Percentiles rank a stretch among this genome's conserved stretches.
Evolutionary conservation across 2,797 vertebrate species (phyloP).

Genomic region (Acrossocheilus fasciatus): DNA sequence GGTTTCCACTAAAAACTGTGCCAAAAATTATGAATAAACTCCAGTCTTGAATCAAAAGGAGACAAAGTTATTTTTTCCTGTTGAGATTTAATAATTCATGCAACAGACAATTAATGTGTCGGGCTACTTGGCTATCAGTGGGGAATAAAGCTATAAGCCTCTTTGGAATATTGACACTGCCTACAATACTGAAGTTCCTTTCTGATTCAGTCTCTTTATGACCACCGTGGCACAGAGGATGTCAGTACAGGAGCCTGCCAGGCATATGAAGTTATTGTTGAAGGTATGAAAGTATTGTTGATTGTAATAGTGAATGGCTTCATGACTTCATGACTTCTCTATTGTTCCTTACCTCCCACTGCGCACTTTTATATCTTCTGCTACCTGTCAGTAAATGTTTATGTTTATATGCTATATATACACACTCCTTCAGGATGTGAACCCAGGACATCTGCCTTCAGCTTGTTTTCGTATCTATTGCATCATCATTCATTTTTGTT

Average conservation of each 20-base stretch:
- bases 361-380: background rate
- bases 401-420: background rate
- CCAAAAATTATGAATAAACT: background rate
- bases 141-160: background rate
- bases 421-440: background rate
- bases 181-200: background rate
- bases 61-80: background rate
- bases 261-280: background rate
- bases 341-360: no score
- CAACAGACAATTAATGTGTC: background rate
- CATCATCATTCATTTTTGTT: background rate
- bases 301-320: background rate
- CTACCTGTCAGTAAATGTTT: background rate
- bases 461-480: background rate
- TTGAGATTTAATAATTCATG: background rate
- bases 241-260: background rate
- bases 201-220: constrained; percentile 11
- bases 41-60: background rate
- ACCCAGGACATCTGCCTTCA: background rate
- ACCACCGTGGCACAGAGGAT: background rate
- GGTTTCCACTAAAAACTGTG: background rate
- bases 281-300: background rate
- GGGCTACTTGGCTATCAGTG: background rate
- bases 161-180: background rate
- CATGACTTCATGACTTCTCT: no score